These are phyloP conservation scores for Hiodon tergisus DNA, from an alignment of 2,113 vertebrate species.

Conservation along the genomic window DNA sequence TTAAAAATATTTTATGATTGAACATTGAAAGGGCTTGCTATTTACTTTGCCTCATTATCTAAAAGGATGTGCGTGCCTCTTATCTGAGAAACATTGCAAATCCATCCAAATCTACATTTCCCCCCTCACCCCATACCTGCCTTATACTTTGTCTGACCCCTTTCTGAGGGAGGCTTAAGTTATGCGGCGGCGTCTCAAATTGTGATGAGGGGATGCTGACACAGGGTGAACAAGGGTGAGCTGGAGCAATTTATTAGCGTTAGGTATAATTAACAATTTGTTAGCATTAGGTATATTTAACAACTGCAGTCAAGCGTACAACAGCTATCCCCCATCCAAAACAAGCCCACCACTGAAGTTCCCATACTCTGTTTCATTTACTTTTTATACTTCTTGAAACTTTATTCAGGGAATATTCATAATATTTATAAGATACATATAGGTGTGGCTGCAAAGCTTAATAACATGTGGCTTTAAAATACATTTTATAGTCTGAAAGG, in stretches of 20 bases:
- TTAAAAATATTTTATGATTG: slow-evolving; percentile 33
- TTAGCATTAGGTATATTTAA: slow-evolving; percentile 15
- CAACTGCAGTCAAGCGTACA: slow-evolving; percentile 8
- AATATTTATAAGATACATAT: background rate
- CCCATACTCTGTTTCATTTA: background rate
- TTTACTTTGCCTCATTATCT: slow-evolving; percentile 11
- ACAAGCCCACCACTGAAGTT: slow-evolving; percentile 9
- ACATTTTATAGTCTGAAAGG: background rate
- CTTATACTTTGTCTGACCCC: slow-evolving; percentile 19
- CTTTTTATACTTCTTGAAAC: background rate
- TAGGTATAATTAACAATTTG: slow-evolving; percentile 19
- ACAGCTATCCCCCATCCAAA: background rate
- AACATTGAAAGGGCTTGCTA: background rate
- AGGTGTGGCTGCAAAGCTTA: background rate
- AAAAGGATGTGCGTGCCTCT: slow-evolving; percentile 1
- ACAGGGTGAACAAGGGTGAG: slow-evolving; percentile 20
- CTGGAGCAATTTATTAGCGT: slow-evolving; percentile 9
- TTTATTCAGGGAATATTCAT: background rate
- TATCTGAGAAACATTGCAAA: slow-evolving; percentile 15
- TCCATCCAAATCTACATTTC: slow-evolving; percentile 8
- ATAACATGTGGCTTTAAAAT: background rate
- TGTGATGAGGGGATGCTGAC: slow-evolving; percentile 11
- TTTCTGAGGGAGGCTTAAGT: slow-evolving; percentile 10
- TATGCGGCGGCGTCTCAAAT: slow-evolving; percentile 10
- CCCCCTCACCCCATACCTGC: slow-evolving; percentile 25